These are phyloP conservation scores for Urocolius indicus DNA, from an alignment of 2,113 vertebrate genomes.

Conservation along the genomic window DNA sequence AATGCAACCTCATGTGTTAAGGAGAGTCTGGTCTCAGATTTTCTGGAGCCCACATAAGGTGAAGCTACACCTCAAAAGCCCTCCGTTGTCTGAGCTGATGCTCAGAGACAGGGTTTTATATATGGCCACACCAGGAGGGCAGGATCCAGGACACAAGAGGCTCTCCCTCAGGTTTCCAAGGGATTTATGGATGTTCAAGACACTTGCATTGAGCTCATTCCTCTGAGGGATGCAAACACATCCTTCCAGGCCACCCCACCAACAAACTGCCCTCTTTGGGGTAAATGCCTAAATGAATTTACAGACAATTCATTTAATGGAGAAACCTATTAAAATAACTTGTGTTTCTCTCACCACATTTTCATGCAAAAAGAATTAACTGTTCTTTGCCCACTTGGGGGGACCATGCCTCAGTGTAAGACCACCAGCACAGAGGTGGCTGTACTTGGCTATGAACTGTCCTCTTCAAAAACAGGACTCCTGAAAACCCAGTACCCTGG, in stretches of 20 bases:
- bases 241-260: not conserved
- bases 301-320: fast-evolving
- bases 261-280: not conserved
- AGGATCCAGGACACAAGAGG: not conserved
- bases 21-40: not conserved
- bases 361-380: not conserved
- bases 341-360: not conserved
- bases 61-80: not conserved
- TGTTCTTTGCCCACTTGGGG: not conserved
- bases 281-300: not conserved
- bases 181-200: fast-evolving
- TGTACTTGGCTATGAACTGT: not conserved
- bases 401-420: not conserved
- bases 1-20: not conserved
- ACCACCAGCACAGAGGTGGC: no score
- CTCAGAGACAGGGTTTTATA: not conserved
- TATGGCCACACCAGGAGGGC: not conserved
- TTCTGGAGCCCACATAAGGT: not conserved
- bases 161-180: not conserved
- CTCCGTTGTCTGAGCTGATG: not conserved
- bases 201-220: not conserved
- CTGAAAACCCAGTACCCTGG: fast-evolving
- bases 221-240: not conserved
- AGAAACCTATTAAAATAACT: not conserved
- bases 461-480: not conserved